A percentile compares a stretch with the other conserved stretches of the same genome.
Conservation (phyloP, 2,888 invertebrate species). For the Acanthosoma haemorrhoidale region DNA sequence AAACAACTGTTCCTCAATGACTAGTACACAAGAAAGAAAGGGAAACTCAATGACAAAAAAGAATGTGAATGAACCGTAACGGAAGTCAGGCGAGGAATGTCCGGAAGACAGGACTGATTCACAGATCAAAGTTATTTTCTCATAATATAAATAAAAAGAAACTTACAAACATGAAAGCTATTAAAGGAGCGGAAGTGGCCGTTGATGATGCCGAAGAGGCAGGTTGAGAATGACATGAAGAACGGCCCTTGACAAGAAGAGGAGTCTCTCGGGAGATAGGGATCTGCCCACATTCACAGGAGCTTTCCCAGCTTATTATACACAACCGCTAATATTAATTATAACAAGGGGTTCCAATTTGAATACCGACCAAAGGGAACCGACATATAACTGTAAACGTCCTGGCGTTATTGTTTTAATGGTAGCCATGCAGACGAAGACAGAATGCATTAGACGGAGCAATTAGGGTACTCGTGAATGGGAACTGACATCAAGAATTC, state of each 20-base stretch:
- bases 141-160: neutral
- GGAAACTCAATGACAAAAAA: too few species aligned
- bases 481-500: neutral
- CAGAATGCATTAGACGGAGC: neutral
- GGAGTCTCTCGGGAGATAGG: too few species aligned
- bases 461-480: neutral
- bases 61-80: too few species aligned
- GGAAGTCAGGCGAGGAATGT: neutral
- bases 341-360: constrained; percentile 16
- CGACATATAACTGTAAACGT: neutral
- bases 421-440: neutral
- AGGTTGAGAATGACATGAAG: constrained; percentile 8
- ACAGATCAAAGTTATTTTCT: neutral
- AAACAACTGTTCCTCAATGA: too few species aligned
- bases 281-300: constrained; percentile 3
- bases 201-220: constrained; percentile 9
- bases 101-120: neutral
- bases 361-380: constrained; percentile 3
- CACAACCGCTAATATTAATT: constrained; percentile 21
- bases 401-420: neutral
- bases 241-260: neutral
- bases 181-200: constrained; percentile 3
- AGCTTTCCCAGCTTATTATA: constrained; percentile 23
- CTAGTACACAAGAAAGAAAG: too few species aligned
- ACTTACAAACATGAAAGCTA: neutral